Percentiles rank a stretch among this genome's conserved stretches.
These are phyloP conservation scores for Drepana arcuata DNA, from an alignment of 1,140 invertebrate genomes.

Conservation along the genomic window DNA sequence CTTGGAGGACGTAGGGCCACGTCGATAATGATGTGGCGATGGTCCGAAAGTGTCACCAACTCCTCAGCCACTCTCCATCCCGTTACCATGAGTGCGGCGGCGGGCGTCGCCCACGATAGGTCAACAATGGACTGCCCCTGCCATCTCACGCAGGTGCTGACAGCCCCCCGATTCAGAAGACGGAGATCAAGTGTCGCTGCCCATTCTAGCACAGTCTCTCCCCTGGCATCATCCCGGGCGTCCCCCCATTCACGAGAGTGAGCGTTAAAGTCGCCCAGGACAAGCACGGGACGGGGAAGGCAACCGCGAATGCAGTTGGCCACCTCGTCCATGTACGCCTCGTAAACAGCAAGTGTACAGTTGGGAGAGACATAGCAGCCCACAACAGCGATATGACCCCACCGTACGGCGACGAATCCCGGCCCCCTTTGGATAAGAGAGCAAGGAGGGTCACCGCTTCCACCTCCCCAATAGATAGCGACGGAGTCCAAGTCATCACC, in stretches of 20 bases:
- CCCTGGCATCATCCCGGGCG: conserved; percentile 3
- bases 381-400: conserved; percentile 4
- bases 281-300: conserved; percentile 5
- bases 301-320: conserved; percentile 2
- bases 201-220: conserved; percentile 10
- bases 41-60: conserved; percentile 29
- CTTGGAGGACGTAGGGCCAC: background rate
- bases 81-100: conserved; percentile 2
- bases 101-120: conserved; percentile 17
- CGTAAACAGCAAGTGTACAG: conserved; percentile 1
- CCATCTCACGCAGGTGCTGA: conserved; percentile 23
- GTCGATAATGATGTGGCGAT: conserved; percentile 24
- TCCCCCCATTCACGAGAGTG: conserved; percentile 11
- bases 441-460: conserved; percentile 6
- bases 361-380: conserved; percentile 10
- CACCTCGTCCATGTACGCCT: conserved; percentile 7
- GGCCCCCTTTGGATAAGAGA: background rate
- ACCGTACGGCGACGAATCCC: conserved; percentile 7
- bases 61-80: conserved; percentile 28
- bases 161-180: conserved; percentile 17
- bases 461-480: conserved; percentile 12
- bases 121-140: conserved; percentile 28
- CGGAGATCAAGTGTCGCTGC: conserved; percentile 14
- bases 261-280: conserved; percentile 20
- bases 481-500: conserved; percentile 7